Evolutionary conservation across 2,888 invertebrate genomes (phyloP), one percentile per base, ranked within the genome.

Genomic region (Mythimna impura): DNA sequence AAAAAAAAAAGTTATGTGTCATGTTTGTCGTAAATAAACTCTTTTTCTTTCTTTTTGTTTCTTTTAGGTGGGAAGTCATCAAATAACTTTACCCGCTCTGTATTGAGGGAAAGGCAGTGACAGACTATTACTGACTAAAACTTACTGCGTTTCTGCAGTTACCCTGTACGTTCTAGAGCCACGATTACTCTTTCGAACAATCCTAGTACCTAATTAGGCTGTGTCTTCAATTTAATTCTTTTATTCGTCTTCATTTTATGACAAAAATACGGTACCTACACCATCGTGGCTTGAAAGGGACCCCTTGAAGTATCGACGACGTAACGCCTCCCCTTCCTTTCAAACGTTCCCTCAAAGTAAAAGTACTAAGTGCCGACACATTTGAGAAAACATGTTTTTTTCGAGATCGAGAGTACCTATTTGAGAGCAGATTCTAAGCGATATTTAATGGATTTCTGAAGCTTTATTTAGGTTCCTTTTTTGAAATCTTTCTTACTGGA

Each of bases 321-420:
- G 12, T 62, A 75, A 76, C 61, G 61, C 61, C 62, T 36, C 36
- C 61, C 52, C 22, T n/a, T 34, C 25, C 25, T 67, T 60, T 64
- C 20, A 68, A 55, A 1, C 47, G 20, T 12, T 40, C 40, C 78
- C 57, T 75, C 62, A 62, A 74, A 47, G 76, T 30, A 58, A 66
- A 76, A 77, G 55, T 52, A 34, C 73, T 34, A 20, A 80, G 61
- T 58, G 65, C 43, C 69, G 43, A 66, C 78, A 66, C 76, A 66
- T 81, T 80, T 55, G 61, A 58, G 57, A 76, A 70, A 78, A 81
- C 71, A 69, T 57, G 71, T 81, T 81, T 80, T 80, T 80, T 80
- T 57, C 36, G 52, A 75, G 65, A 62, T 62, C 65, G 17, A 66
- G 50, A 40, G 50, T 14, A n/a, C n/a, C n/a, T n/a, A 57, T 57